Percentiles rank a stretch among this genome's conserved stretches.
phyloP scores from a whole-genome alignment of 2,888 invertebrate species.

The Diarsia brunnea region DNA sequence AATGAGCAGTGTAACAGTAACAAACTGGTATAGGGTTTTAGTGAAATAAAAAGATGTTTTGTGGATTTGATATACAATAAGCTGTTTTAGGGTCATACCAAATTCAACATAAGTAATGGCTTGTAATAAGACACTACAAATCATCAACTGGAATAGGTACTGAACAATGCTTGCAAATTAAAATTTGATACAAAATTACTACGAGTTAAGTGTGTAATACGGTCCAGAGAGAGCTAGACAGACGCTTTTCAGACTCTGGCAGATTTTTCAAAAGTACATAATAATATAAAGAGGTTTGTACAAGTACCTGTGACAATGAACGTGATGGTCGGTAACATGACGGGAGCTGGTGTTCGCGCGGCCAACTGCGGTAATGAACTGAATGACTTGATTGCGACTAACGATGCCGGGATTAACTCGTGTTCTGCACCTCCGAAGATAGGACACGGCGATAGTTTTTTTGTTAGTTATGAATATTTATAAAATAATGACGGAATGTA shows the following conservation, averaged over 20 bases:
- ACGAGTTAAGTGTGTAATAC: background rate
- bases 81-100: background rate
- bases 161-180: background rate
- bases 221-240: background rate
- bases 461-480: background rate
- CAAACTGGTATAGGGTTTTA: background rate
- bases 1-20: background rate
- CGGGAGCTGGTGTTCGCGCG: conserved; percentile 64
- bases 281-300: background rate
- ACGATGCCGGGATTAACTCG: conserved; percentile 72
- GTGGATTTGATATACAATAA: background rate
- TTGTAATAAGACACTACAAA: background rate
- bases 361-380: conserved; percentile 79
- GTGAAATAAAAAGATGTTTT: background rate
- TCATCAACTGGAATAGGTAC: background rate
- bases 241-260: background rate
- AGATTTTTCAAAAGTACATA: background rate
- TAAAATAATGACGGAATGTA: conserved; percentile 6
- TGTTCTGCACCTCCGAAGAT: conserved; percentile 63
- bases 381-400: conserved; percentile 81
- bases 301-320: conserved; percentile 76
- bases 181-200: background rate
- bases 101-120: background rate
- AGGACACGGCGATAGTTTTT: conserved; percentile 69
- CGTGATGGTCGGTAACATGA: conserved; percentile 73